phyloP scores from a whole-genome alignment of 2,888 invertebrate species.

The Hesperia comma region DNA sequence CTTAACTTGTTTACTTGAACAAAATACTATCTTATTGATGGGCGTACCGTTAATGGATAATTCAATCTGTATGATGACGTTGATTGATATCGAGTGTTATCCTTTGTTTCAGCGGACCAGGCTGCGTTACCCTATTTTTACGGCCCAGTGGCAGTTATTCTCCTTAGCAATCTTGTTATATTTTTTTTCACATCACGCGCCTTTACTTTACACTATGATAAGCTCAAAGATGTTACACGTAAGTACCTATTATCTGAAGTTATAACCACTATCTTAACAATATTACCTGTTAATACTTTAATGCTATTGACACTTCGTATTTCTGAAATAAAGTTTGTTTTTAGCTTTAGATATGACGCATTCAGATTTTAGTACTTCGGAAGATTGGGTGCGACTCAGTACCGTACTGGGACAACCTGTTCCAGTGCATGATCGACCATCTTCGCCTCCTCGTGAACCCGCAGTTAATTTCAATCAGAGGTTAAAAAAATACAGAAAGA shows the following conservation, averaged over 20 bases:
- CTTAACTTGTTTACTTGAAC: too few relatives aligned
- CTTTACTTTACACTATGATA: conserved; percentile 78
- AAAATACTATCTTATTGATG: too few relatives aligned
- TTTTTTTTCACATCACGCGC: conserved; percentile 82
- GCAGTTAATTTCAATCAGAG: conserved; percentile 65
- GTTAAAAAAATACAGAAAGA: conserved; percentile 74
- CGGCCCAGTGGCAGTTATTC: conserved; percentile 83
- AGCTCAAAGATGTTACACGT: conserved; percentile 78
- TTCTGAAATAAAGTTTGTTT: conserved; percentile 35
- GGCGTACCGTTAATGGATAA: too few relatives aligned
- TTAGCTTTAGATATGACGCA: conserved; percentile 72
- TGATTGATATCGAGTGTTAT: conserved; percentile 14
- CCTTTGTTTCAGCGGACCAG: conserved; percentile 76
- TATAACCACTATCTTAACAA: not conserved
- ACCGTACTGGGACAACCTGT: conserved; percentile 68
- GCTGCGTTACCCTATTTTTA: conserved; percentile 86
- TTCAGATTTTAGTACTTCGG: conserved; percentile 73
- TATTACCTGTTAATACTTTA: not conserved
- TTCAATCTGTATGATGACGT: too few relatives aligned
- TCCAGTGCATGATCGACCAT: conserved; percentile 53
- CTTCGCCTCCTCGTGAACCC: conserved; percentile 56
- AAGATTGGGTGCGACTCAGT: conserved; percentile 75
- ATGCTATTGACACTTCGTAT: not conserved
- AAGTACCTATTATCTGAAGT: conserved; percentile 52
- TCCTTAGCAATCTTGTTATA: conserved; percentile 79